Base-by-base conservation (phyloP, 1,140 invertebrate species). In the Polypedilum pembai region DNA sequence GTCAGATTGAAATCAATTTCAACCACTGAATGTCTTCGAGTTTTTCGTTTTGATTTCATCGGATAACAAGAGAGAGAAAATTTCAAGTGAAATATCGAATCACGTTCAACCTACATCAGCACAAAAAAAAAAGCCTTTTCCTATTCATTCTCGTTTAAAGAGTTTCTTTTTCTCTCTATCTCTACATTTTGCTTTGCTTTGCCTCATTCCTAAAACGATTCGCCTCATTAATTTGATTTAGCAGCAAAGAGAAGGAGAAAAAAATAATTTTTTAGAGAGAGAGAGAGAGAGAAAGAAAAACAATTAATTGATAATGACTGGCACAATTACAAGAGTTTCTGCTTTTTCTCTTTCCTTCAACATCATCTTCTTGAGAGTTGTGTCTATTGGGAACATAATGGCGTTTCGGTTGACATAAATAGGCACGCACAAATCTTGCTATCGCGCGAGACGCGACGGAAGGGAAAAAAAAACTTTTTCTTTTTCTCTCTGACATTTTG, bases 301-400 rank as follows among this genome's bases (percentile, higher is more conserved):
- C 17, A 69, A 69, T 69, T 69, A 69, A 69, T 69, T 69, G 65
- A 21, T 18, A 69, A 69, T 69, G 65, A 69, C 65, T 69, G 17
- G 10, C 65, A 69, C 65, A 69, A 21, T 69, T 69, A 69, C 65
- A 69, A 18, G 17, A 69, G 20, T 20, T 18, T 69, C 20, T 56
- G n/a, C 63, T 69, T 69, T 8, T 18, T 7, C 65, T 20, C 10
- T 15, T n/a, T 56, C 10, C n/a, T 15, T 56, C 45, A 56, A 2
- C n/a, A 56, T 12, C 45, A 3, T 15, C 10, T 56, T 12, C 45
- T 2, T 2, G 45, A 12, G 45, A 56, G 7, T 56, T 17, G 45
- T 56, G 10, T 15, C n/a, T 12, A 56, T 56, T 15, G n/a, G 10
- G n/a, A 56, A 15, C n/a, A 56, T 56, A 56, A 56, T 56, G 45